Evolutionary conservation across 2,113 vertebrate genomes (phyloP).

Genomic region (Ellobius talpinus): DNA sequence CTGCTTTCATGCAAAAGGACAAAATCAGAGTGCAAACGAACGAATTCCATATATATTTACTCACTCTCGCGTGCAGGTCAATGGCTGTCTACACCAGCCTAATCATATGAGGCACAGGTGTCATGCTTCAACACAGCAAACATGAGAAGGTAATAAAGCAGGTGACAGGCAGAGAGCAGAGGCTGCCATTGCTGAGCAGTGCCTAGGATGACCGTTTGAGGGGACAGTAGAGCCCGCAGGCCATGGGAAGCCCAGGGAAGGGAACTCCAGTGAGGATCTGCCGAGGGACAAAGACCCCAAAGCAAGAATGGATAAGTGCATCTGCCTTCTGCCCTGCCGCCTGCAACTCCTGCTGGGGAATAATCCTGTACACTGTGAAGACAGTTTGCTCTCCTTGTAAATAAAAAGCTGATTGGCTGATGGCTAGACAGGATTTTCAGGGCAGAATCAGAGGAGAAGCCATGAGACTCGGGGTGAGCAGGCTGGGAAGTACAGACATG

Average conservation of each 20-base stretch:
- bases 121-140: not conserved
- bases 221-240: not conserved
- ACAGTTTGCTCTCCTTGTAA: too few relatives aligned
- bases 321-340: not conserved
- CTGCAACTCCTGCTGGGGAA: not conserved
- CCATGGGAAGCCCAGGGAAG: not conserved
- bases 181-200: not conserved
- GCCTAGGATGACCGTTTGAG: not conserved
- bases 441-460: too few relatives aligned
- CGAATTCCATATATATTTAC: accelerated
- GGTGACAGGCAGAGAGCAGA: not conserved
- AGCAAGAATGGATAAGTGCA: accelerated
- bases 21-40: not conserved
- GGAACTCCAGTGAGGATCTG: not conserved
- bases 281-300: not conserved
- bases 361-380: too few relatives aligned
- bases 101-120: accelerated
- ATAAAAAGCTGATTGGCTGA: too few relatives aligned
- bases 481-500: too few relatives aligned
- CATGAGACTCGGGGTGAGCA: too few relatives aligned
- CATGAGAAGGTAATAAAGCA: not conserved
- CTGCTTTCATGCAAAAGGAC: not conserved
- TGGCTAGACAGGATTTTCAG: too few relatives aligned
- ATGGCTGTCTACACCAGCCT: not conserved
- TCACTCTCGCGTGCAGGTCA: accelerated